These are phyloP conservation scores for Drosophila stalkeri DNA, from an alignment of 2,888 invertebrate species.

Conservation along the genomic window DNA sequence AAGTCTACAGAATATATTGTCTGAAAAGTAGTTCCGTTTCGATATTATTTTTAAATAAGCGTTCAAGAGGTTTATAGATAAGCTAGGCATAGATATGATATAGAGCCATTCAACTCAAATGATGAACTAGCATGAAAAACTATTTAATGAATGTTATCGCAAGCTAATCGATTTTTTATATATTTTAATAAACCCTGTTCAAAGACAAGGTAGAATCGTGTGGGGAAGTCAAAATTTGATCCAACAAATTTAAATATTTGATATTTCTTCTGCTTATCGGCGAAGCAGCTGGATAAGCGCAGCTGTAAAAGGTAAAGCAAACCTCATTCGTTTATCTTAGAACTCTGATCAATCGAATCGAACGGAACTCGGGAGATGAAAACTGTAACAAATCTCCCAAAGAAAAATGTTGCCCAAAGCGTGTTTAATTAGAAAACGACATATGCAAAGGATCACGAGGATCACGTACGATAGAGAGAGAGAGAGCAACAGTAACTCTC, in stretches of 20 bases:
- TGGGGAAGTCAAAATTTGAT: conserved; percentile 6
- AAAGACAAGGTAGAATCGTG: conserved; percentile 4
- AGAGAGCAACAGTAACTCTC: background rate
- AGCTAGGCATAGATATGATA: conserved; percentile 33
- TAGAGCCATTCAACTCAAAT: conserved; percentile 12
- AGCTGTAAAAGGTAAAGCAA: conserved; percentile 49
- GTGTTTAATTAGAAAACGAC: conserved; percentile 76
- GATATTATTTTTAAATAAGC: conserved; percentile 18
- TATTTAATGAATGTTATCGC: conserved; percentile 23
- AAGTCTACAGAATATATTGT: background rate
- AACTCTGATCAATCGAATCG: conserved; percentile 42
- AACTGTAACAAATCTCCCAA: conserved; percentile 65
- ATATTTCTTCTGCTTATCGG: conserved; percentile 30
- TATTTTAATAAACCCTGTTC: conserved; percentile 5
- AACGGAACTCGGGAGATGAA: conserved; percentile 24
- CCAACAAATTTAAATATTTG: conserved; percentile 27
- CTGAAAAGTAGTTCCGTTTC: conserved; percentile 15
- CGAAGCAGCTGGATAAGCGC: conserved; percentile 37
- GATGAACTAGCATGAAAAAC: background rate
- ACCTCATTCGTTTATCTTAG: conserved; percentile 30
- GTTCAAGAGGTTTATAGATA: conserved; percentile 29
- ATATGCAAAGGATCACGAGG: conserved; percentile 59
- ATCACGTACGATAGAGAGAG: conserved; percentile 13
- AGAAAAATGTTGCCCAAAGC: conserved; percentile 20
- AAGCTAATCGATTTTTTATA: conserved; percentile 7